These are phyloP conservation scores for Dermolepida albohirtum DNA, from an alignment of 2,888 invertebrate genomes.

Conservation along the genomic window DNA sequence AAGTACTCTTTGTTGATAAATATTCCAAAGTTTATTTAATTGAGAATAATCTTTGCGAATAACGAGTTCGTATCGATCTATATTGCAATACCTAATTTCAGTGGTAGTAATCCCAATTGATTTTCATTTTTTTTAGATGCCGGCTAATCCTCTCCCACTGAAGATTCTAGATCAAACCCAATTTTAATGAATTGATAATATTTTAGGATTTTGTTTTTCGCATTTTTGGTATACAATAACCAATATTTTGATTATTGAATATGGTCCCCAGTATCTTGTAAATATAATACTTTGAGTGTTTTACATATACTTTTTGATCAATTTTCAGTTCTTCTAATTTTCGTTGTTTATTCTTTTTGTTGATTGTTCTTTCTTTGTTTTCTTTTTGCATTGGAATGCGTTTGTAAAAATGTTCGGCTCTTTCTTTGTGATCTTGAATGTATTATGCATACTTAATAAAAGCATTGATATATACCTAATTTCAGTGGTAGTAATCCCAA, in stretches of 20 bases:
- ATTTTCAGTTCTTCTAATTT: constrained; percentile 3
- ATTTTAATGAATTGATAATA: neutral
- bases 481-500: constrained; percentile 10
- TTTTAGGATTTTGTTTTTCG: neutral
- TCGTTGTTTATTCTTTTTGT: constrained; percentile 1
- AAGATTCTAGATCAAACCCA: constrained; percentile 9
- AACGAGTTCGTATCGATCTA: constrained; percentile 3
- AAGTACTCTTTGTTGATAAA: too few relatives aligned
- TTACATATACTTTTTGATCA: constrained; percentile 20
- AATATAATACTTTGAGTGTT: constrained; percentile 6
- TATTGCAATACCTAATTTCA: constrained; percentile 11
- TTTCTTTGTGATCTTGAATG: constrained; percentile 1
- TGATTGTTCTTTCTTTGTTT: constrained; percentile 12
- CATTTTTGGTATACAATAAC: neutral
- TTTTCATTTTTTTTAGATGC: neutral
- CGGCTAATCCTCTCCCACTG: constrained; percentile 10
- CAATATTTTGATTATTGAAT: neutral
- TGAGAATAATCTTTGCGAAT: neutral
- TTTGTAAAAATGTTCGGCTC: neutral
- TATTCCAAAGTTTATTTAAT: too few relatives aligned
- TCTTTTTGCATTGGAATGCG: constrained; percentile 5
- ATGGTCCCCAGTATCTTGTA: constrained; percentile 14
- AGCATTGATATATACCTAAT: too few relatives aligned
- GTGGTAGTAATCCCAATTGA: constrained; percentile 9
- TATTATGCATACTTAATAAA: too few relatives aligned